Base-by-base conservation (phyloP, 2,113 vertebrate species). In the Cardinalis cardinalis region DNA sequence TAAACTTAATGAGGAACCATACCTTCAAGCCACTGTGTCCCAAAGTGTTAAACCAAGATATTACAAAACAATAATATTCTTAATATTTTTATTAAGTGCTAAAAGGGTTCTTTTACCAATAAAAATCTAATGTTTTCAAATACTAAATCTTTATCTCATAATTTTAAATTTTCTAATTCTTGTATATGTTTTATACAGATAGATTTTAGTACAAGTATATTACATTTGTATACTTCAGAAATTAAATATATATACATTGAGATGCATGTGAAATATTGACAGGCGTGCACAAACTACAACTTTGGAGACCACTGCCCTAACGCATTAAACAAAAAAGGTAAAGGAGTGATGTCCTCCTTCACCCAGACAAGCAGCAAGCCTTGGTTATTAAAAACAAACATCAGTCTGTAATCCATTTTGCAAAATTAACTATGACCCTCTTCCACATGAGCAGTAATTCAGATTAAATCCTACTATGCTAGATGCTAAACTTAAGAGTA, bases 281-380 rank as follows among this genome's bases (percentile, higher is more conserved):
- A 84, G 15, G 6, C 69, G n/a, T 15, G 9, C 0, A 0, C 16
- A 65, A 83, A 48, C 8, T 18, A 23, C 9, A 18, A 25, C 14
- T 69, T 28, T 65, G 25, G 13, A 72, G n/a, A 86, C 9, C 12
- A 68, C 29, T 38, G 23, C 15, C 29, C 5, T 32, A 64, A 13
- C 2, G 10, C 5, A 79, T 46, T 14, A 51, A 9, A 55, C 36
- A 56, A 48, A 68, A 53, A n/a, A 29, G 0, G 0, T 20, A 55
- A 61, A 7, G 23, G 14, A 82, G 13, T 51, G 8, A 65, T 40
- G 19, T 6, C 18, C 24, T 68, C 21, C 34, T 25, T 81, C 60
- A 64, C 8, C 32, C 13, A 64, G 15, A 68, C 12, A 74, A 56
- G 20, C 8, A 69, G 34, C 28, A 87, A 81, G 41, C 4, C 32